Conservation (phyloP, 1,140 invertebrate species). For the Drosophila teissieri region DNA sequence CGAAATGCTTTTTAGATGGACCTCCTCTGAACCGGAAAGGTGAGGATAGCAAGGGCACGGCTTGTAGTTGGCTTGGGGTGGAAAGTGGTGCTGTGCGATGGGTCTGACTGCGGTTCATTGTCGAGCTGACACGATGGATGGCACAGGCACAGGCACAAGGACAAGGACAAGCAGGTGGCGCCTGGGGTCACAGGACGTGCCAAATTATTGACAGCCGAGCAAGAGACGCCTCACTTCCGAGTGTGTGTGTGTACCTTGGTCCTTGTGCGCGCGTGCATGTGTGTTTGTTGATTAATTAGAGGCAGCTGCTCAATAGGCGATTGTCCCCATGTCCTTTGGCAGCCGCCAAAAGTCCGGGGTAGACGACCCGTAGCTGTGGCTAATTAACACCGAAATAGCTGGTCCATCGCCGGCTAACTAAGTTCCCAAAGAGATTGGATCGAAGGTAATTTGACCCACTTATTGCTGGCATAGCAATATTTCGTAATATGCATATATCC, state of each 20-base stretch:
- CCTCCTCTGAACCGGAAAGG: slow-evolving; percentile 36
- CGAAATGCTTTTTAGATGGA: slow-evolving; percentile 78
- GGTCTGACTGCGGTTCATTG: slow-evolving; percentile 26
- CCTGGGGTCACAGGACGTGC: slow-evolving; percentile 61
- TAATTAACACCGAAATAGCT: slow-evolving; percentile 60
- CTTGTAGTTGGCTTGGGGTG: background rate
- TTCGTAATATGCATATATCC: too few relatives aligned
- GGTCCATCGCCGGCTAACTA: background rate
- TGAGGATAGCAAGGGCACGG: background rate
- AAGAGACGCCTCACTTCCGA: slow-evolving; percentile 11
- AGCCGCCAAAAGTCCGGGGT: slow-evolving; percentile 49
- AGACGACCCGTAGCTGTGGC: slow-evolving; percentile 27
- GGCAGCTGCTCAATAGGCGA: slow-evolving; percentile 32
- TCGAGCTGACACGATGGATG: slow-evolving; percentile 27
- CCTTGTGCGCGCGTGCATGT: slow-evolving; percentile 25
- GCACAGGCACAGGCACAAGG: background rate
- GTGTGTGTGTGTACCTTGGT: slow-evolving; percentile 10
- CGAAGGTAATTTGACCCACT: too few relatives aligned
- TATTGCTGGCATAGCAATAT: background rate
- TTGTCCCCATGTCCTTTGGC: slow-evolving; percentile 15
- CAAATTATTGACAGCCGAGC: slow-evolving; percentile 79
- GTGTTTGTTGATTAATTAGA: slow-evolving; percentile 76
- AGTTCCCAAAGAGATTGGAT: slow-evolving; percentile 1
- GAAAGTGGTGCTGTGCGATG: background rate
- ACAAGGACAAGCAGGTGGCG: background rate